Evolutionary conservation across 1,140 invertebrate genomes (phyloP), one percentile per base, ranked within the genome.

Genomic region (Sogatella furcifera): DNA sequence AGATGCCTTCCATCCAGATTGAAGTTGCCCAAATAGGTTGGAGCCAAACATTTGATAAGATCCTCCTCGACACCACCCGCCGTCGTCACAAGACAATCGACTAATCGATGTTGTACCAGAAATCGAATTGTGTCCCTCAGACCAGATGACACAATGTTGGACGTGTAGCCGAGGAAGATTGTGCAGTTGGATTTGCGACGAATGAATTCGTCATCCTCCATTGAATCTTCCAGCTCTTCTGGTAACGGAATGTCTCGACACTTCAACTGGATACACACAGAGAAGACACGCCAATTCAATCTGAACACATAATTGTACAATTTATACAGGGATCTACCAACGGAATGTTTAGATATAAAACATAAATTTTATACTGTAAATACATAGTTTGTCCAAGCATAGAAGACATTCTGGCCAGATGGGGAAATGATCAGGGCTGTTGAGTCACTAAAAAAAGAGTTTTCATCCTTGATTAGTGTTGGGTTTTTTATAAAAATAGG

Each of bases 61-160:
- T 99, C 97, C 78, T 99, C 97, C 76, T 99, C 97, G 2, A 99
- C 81, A 17, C 97, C 97, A 21, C 97, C 97, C 15, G 96, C 97
- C 49, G 95, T 97, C 41, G 96, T 95, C 0, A 99, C 97, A 62
- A 99, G 82, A 70, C 92, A 96, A 74, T 99, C 97, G 42, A 99
- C 81, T 80, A 88, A 79, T 72, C 87, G 88, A 73, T 98, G 89
- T 73, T 98, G 83, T 5, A 91, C 91, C 59, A 98, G 77, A 77
- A 90, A 96, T 63, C 83, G 74, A 63, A 98, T 88, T 0, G 89
- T 88, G 66, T 99, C 97, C 68, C 97, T 75, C 46, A 98, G 75
- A 17, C 97, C 97, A 59, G 88, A 91, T 0, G 95, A 98, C 10
- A 95, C 88, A 79, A 99, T 88, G 73, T 99, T 99, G 0, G 96